Conservation (phyloP, 2,888 invertebrate genomes). For the Drosophila macrothrix region DNA sequence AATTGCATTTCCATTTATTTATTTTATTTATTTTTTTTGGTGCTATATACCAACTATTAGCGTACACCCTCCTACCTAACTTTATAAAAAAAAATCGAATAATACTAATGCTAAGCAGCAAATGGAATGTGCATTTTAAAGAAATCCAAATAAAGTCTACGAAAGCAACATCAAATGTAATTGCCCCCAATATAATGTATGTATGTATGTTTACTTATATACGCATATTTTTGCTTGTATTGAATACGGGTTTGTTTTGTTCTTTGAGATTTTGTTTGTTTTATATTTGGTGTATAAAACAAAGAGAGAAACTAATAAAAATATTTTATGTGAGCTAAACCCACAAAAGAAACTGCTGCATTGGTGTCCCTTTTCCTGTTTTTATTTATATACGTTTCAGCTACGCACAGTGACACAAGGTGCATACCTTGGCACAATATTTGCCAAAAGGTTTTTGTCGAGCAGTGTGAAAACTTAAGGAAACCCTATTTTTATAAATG, state of each 20-base stretch:
- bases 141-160: constrained; percentile 26
- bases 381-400: constrained; percentile 39
- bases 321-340: constrained; percentile 73
- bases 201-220: constrained; percentile 11
- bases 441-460: not conserved
- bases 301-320: constrained; percentile 73
- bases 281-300: constrained; percentile 54
- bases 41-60: not conserved
- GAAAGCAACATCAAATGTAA: constrained; percentile 31
- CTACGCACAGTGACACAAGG: constrained; percentile 20
- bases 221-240: constrained; percentile 51
- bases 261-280: constrained; percentile 30
- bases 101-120: constrained; percentile 19
- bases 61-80: not conserved
- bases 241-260: constrained; percentile 54
- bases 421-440: not conserved
- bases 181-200: constrained; percentile 24
- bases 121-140: constrained; percentile 6
- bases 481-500: not conserved
- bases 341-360: constrained; percentile 48
- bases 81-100: not conserved
- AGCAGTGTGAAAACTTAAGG: not conserved
- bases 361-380: constrained; percentile 11
- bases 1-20: constrained; percentile 51
- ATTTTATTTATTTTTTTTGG: not conserved